A percentile compares a stretch with the other conserved stretches of the same genome.
These are phyloP conservation scores for Cabera pusaria DNA, from an alignment of 2,888 invertebrate species.

Conservation along the genomic window DNA sequence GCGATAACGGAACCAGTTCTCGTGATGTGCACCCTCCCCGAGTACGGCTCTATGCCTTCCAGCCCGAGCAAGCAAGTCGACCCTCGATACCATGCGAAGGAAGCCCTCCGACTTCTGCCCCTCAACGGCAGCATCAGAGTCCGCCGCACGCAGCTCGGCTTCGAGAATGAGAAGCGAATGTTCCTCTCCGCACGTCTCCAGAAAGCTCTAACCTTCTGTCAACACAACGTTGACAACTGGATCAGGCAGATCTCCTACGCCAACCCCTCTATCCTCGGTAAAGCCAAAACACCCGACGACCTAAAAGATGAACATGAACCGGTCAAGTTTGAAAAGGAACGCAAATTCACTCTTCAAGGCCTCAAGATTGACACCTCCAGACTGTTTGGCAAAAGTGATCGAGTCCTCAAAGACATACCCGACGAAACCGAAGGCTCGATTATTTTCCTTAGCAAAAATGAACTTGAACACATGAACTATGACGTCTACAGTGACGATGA, in stretches of 20 bases:
- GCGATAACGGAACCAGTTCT: constrained; percentile 86
- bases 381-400: constrained; percentile 78
- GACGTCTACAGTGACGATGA: constrained; percentile 80
- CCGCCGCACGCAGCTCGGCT: constrained; percentile 84
- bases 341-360: constrained; percentile 78
- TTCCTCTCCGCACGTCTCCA: constrained; percentile 86
- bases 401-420: constrained; percentile 77
- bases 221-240: constrained; percentile 85
- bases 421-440: constrained; percentile 86
- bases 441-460: constrained; percentile 86
- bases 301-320: constrained; percentile 80
- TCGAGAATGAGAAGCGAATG: constrained; percentile 84
- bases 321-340: constrained; percentile 78
- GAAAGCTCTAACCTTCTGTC: constrained; percentile 86
- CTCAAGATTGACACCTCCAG: constrained; percentile 76
- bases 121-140: constrained; percentile 66
- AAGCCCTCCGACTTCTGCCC: constrained; percentile 75
- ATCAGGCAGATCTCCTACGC: constrained; percentile 84
- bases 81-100: constrained; percentile 81
- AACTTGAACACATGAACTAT: constrained; percentile 85
- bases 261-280: constrained; percentile 60
- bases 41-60: constrained; percentile 71
- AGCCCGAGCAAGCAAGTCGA: constrained; percentile 79
- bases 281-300: constrained; percentile 79
- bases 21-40: constrained; percentile 85